Conservation (phyloP, 23 tunicate genomes). For the Clavelina lepadiformis region DNA sequence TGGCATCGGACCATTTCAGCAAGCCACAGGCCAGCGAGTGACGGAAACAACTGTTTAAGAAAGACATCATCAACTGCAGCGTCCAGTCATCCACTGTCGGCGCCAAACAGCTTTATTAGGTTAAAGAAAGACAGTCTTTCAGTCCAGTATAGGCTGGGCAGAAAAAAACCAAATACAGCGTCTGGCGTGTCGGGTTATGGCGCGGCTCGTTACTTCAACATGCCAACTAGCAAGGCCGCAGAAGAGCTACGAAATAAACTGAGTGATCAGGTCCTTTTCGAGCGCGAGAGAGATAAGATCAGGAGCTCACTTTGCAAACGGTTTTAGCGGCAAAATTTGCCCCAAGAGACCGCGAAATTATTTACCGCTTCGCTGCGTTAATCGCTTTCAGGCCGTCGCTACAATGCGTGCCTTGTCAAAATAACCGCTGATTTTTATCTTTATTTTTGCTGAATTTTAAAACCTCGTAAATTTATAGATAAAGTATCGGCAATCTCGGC, state of each 20-base stretch:
- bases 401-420: too few species aligned
- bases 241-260: constrained; percentile 10
- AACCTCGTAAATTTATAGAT: too few species aligned
- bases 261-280: constrained; percentile 17
- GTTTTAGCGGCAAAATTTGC: too few species aligned
- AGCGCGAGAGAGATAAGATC: too few species aligned
- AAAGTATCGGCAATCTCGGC: too few species aligned
- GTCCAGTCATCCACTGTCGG: constrained; percentile 16
- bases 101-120: constrained; percentile 27
- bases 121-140: constrained; percentile 11
- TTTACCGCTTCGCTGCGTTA: too few species aligned
- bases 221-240: not conserved
- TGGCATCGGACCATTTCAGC: constrained; percentile 2
- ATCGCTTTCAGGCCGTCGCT: too few species aligned
- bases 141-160: constrained; percentile 21
- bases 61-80: not conserved
- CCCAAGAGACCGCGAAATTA: too few species aligned
- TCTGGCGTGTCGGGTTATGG: not conserved
- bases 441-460: too few species aligned
- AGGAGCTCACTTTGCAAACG: too few species aligned
- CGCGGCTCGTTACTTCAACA: constrained; percentile 14
- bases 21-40: not conserved
- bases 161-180: constrained; percentile 8
- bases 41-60: not conserved
- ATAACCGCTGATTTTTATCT: too few species aligned